Percentiles rank a stretch among this genome's conserved stretches.
These are phyloP conservation scores for Dendropsophus ebraccatus DNA, from an alignment of 2,113 vertebrate species.

Conservation along the genomic window DNA sequence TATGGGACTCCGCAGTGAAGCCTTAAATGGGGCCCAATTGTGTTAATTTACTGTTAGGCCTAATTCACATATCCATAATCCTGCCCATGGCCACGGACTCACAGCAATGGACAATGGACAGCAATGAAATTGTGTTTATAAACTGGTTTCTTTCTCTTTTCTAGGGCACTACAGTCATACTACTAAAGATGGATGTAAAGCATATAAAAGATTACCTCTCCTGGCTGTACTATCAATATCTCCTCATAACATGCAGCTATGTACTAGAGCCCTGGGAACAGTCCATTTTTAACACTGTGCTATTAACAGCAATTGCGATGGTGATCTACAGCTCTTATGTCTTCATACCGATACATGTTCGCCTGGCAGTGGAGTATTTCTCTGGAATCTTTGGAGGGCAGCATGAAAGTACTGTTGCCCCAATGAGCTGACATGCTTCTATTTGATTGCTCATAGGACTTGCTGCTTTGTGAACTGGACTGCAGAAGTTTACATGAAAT, in stretches of 20 bases:
- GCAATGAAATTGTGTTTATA: no score
- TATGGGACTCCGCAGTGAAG: no score
- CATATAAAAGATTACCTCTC: conserved; percentile 84
- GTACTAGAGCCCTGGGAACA: conserved; percentile 96
- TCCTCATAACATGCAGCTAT: conserved; percentile 93
- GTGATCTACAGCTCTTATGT: conserved; percentile 93
- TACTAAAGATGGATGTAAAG: conserved; percentile 82
- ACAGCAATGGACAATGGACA: no score
- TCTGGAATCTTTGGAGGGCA: conserved; percentile 82
- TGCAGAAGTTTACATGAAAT: background rate
- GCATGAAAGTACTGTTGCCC: conserved; percentile 72
- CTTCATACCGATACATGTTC: conserved; percentile 91
- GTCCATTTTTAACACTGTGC: conserved; percentile 90
- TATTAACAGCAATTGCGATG: conserved; percentile 88
- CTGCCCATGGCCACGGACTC: no score
- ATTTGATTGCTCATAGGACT: background rate
- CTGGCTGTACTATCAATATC: conserved; percentile 97
- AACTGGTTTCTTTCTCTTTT: background rate
- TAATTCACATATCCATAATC: no score
- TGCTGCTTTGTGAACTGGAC: background rate
- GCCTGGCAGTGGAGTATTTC: conserved; percentile 91
- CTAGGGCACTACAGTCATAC: conserved; percentile 53
- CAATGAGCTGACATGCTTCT: conserved; percentile 73
- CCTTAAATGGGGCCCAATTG: no score
- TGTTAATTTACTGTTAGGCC: no score